Evolutionary conservation across 2,888 invertebrate genomes (phyloP).

Genomic region (Synanthedon myopaeformis): DNA sequence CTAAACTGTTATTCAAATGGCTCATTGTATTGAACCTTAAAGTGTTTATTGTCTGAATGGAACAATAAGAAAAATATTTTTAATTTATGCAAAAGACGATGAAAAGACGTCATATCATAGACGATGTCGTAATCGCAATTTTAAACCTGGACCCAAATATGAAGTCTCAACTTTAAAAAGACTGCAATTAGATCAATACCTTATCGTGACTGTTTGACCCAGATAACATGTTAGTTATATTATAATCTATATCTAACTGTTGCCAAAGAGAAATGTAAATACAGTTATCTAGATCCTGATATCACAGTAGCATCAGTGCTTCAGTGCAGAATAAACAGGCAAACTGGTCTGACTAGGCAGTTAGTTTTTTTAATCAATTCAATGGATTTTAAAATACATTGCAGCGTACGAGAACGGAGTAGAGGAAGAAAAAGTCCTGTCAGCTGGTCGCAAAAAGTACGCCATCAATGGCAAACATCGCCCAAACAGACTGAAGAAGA

Average conservation of each 20-base stretch:
- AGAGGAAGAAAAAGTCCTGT: conserved; percentile 64
- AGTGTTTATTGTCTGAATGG: too few relatives aligned
- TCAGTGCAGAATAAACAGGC: conserved; percentile 22
- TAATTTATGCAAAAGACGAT: too few relatives aligned
- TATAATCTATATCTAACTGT: conserved; percentile 12
- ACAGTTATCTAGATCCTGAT: conserved; percentile 39
- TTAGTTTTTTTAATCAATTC: neutral
- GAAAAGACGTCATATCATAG: too few relatives aligned
- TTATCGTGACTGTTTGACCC: conserved; percentile 17
- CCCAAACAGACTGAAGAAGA: conserved; percentile 43
- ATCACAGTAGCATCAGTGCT: conserved; percentile 20
- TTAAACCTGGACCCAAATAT: too few relatives aligned
- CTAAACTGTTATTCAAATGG: too few relatives aligned
- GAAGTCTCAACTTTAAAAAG: neutral
- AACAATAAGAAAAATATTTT: too few relatives aligned
- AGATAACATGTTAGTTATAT: conserved; percentile 14
- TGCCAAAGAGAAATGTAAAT: conserved; percentile 46
- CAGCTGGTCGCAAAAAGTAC: conserved; percentile 74
- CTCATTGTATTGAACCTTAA: too few relatives aligned
- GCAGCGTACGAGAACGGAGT: conserved; percentile 66
- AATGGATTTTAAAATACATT: conserved; percentile 17
- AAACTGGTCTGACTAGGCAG: conserved; percentile 7
- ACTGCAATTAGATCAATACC: neutral
- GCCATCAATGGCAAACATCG: conserved; percentile 73
- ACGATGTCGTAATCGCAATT: too few relatives aligned